phyloP scores from a whole-genome alignment of 2,888 invertebrate genomes.

The Cantharis nigra region DNA sequence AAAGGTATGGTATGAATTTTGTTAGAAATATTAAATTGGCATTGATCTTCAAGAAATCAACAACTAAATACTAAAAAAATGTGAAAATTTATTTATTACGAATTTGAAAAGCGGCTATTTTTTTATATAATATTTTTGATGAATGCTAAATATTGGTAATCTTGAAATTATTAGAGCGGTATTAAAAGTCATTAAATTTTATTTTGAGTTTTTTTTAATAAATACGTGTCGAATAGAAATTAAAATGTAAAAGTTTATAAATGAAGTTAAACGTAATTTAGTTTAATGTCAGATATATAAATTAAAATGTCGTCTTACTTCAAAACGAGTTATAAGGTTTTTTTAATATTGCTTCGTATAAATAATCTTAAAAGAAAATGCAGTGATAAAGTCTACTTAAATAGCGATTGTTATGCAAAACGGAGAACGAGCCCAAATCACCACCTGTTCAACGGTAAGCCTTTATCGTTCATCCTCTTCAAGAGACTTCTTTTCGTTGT shows the following conservation, averaged over 20 bases:
- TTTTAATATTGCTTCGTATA: constrained; percentile 55
- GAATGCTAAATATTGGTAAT: not conserved
- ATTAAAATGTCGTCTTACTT: constrained; percentile 57
- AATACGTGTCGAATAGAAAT: not conserved
- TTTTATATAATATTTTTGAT: not conserved
- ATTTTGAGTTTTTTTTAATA: not conserved
- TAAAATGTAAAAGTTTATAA: not conserved
- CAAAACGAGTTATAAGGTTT: constrained; percentile 54
- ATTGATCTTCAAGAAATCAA: not conserved
- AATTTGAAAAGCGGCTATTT: not conserved
- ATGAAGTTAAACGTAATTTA: not conserved
- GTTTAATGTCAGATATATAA: constrained; percentile 45
- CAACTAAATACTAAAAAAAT: not conserved
- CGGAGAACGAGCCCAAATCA: constrained; percentile 52
- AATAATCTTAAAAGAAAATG: constrained; percentile 53
- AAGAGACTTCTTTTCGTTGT: constrained; percentile 50
- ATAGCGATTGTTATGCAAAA: constrained; percentile 58
- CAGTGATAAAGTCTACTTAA: constrained; percentile 55
- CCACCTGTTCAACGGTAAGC: constrained; percentile 54
- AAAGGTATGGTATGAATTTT: not conserved
- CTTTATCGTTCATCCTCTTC: constrained; percentile 57
- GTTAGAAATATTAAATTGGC: not conserved
- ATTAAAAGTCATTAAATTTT: not conserved
- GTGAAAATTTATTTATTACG: not conserved
- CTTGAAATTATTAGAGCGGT: not conserved